Conservation (phyloP, 2,113 vertebrate genomes). For the Maccullochella peelii region DNA sequence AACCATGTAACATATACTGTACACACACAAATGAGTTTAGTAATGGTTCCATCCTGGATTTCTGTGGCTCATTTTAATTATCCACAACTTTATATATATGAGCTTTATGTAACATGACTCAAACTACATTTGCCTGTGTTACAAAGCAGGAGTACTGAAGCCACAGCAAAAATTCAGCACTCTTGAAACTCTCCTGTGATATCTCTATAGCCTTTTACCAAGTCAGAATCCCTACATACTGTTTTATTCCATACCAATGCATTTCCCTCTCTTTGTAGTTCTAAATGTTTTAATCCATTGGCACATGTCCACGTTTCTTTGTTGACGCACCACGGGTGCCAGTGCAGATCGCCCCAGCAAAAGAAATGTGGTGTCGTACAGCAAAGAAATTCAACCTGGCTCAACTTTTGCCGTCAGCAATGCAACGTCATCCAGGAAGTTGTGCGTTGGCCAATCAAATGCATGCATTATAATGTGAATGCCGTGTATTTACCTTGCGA, state of each 20-base stretch:
- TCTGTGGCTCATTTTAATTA: neutral
- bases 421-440: no score
- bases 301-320: neutral
- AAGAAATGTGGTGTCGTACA: no score
- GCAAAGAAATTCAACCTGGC: no score
- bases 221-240: neutral
- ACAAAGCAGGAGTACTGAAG: neutral
- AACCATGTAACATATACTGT: neutral
- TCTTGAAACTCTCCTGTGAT: neutral
- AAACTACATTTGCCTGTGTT: neutral
- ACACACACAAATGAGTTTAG: neutral
- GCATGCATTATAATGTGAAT: no score
- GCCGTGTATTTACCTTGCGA: no score
- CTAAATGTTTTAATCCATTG: neutral
- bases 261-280: neutral
- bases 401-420: no score
- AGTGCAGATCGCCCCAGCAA: no score
- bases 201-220: neutral
- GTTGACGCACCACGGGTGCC: no score
- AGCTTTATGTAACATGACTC: neutral
- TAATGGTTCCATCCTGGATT: neutral
- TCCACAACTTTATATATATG: neutral
- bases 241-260: neutral
- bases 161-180: neutral
- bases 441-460: no score